Evolutionary conservation across 2,888 invertebrate genomes (phyloP).

Genomic region (Cryptus armator): DNA sequence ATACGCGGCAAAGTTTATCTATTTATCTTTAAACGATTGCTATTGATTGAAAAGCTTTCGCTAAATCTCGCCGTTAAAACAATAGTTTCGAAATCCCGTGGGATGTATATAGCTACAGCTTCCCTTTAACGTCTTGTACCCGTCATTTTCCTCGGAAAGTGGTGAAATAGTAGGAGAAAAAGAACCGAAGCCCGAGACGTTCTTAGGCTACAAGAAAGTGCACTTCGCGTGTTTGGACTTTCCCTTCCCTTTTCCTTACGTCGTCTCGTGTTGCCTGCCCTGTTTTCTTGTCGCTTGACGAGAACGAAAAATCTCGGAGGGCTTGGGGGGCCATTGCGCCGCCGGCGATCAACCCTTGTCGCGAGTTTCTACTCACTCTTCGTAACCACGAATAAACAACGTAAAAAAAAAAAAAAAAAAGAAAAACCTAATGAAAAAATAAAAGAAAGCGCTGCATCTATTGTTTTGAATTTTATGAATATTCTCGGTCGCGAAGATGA

Average conservation of each 20-base stretch:
- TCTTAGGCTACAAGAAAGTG: conserved; percentile 56
- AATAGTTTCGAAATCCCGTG: conserved; percentile 17
- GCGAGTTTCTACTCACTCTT: not conserved
- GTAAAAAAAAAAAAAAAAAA: not conserved
- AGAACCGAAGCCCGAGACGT: conserved; percentile 8
- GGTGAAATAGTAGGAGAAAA: not conserved
- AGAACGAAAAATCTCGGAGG: conserved; percentile 37
- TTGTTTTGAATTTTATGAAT: conserved; percentile 38
- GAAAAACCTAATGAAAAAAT: conserved; percentile 1
- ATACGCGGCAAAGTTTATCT: not conserved
- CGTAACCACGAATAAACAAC: not conserved
- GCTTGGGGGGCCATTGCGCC: not conserved
- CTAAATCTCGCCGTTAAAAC: not conserved
- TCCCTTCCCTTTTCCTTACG: conserved; percentile 5
- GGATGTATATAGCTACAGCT: not conserved
- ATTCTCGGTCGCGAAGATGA: not conserved
- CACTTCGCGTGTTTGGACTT: conserved; percentile 56
- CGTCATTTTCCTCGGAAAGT: conserved; percentile 10
- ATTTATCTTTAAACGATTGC: not conserved
- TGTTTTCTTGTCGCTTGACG: conserved; percentile 2
- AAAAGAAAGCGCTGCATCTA: not conserved
- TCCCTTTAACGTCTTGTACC: not conserved
- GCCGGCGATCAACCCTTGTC: conserved; percentile 8
- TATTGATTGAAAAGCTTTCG: not conserved
- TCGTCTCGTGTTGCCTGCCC: not conserved